A percentile compares a stretch with the other conserved stretches of the same genome.
Evolutionary conservation across 2,888 invertebrate species (phyloP).

Genomic region (Hypena proboscidalis): DNA sequence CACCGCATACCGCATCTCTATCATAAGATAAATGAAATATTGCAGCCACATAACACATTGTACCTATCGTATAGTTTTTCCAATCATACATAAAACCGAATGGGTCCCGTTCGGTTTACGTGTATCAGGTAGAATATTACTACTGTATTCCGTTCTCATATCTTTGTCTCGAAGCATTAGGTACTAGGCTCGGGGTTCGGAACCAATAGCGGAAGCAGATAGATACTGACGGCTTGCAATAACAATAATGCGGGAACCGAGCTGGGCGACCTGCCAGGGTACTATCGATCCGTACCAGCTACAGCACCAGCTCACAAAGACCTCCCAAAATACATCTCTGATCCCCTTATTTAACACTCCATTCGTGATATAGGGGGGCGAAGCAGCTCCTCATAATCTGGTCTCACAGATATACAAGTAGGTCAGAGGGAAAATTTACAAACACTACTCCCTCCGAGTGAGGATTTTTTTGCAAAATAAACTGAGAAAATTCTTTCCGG

Average conservation of each 20-base stretch:
- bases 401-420: slow-evolving; percentile 77
- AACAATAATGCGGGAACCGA: slow-evolving; percentile 82
- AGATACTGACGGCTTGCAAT: slow-evolving; percentile 80
- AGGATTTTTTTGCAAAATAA: slow-evolving; percentile 75
- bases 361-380: slow-evolving; percentile 51
- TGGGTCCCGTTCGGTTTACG: slow-evolving; percentile 39
- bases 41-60: slow-evolving; percentile 21
- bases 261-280: slow-evolving; percentile 84
- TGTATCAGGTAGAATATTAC: slow-evolving; percentile 41
- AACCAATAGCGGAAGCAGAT: slow-evolving; percentile 76
- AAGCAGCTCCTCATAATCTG: slow-evolving; percentile 62
- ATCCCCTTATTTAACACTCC: slow-evolving; percentile 55
- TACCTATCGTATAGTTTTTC: slow-evolving; percentile 35
- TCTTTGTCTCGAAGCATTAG: slow-evolving; percentile 66
- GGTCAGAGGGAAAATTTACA: slow-evolving; percentile 85
- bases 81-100: slow-evolving; percentile 45
- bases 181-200: slow-evolving; percentile 75
- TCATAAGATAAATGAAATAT: slow-evolving; percentile 14
- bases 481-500: slow-evolving; percentile 71
- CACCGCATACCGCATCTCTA: slow-evolving; percentile 12
- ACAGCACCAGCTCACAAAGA: slow-evolving; percentile 66
- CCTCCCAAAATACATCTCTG: slow-evolving; percentile 65
- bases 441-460: slow-evolving; percentile 75
- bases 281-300: slow-evolving; percentile 76
- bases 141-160: slow-evolving; percentile 51